Evolutionary conservation across 2,113 vertebrate species (phyloP).

Genomic region (Archocentrus centrarchus): DNA sequence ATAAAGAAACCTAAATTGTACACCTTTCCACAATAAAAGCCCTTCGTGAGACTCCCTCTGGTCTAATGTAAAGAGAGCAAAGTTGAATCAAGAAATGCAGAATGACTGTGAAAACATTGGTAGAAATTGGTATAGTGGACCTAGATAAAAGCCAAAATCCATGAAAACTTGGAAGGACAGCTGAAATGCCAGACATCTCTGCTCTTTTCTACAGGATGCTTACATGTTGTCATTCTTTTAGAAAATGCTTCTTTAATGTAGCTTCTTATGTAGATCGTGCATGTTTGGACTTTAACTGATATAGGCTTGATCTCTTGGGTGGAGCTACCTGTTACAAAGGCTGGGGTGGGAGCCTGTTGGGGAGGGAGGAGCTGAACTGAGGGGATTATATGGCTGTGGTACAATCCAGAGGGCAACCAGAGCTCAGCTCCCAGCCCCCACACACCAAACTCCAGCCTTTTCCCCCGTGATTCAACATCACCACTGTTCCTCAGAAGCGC

Average conservation of each 20-base stretch:
- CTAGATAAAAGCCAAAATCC: neutral
- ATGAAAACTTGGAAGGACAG: neutral
- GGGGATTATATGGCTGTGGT: neutral
- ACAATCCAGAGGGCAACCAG: neutral
- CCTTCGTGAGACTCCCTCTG: neutral
- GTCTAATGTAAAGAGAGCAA: neutral
- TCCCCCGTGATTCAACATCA: neutral
- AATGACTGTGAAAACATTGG: neutral
- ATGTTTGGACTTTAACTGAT: neutral
- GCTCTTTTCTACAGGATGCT: neutral
- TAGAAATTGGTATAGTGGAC: neutral
- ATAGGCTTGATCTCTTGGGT: neutral
- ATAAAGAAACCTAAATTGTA: neutral
- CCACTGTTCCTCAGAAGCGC: neutral
- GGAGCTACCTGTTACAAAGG: neutral
- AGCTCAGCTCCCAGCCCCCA: neutral
- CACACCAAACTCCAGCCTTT: neutral
- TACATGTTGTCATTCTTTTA: neutral
- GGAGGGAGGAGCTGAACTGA: neutral
- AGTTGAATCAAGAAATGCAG: neutral
- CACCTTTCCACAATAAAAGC: slow-evolving; percentile 6
- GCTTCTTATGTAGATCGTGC: neutral
- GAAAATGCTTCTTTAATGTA: neutral
- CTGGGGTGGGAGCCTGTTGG: neutral
- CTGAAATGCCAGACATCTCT: neutral